Evolutionary conservation across 2,888 invertebrate species (phyloP).

Genomic region (Cantharis rufa): DNA sequence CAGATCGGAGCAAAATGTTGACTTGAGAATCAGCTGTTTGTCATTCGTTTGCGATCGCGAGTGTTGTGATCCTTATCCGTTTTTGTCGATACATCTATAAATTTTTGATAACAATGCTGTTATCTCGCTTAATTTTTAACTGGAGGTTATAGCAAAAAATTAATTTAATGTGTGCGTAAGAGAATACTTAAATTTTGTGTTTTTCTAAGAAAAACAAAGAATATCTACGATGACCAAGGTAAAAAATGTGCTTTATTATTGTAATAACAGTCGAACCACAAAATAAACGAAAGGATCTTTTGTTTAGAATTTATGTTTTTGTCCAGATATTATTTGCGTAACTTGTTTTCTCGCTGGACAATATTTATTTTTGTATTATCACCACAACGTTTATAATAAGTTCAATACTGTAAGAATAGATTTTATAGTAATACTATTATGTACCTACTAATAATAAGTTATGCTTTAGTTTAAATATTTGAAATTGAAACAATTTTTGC

Average conservation of each 20-base stretch:
- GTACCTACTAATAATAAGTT: neutral
- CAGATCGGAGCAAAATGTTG: neutral
- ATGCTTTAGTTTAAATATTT: neutral
- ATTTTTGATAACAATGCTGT: constrained; percentile 23
- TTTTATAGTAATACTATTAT: neutral
- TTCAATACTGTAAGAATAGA: neutral
- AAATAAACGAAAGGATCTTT: neutral
- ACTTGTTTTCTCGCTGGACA: neutral
- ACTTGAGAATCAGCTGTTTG: constrained; percentile 2
- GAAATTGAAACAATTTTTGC: neutral
- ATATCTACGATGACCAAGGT: constrained; percentile 7
- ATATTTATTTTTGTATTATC: neutral
- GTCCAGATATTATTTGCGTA: neutral
- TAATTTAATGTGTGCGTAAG: constrained; percentile 7
- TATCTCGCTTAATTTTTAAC: constrained; percentile 11
- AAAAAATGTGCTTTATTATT: neutral
- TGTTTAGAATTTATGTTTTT: neutral
- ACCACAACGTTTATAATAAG: neutral
- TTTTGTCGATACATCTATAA: constrained; percentile 15
- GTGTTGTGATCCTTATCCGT: constrained; percentile 6
- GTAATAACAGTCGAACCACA: neutral
- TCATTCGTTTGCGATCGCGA: constrained; percentile 10
- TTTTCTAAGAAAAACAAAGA: neutral
- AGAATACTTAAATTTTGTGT: neutral
- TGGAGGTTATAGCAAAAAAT: constrained; percentile 8